Conservation (phyloP, 2,113 vertebrate species). For the Donacobius atricapilla region DNA sequence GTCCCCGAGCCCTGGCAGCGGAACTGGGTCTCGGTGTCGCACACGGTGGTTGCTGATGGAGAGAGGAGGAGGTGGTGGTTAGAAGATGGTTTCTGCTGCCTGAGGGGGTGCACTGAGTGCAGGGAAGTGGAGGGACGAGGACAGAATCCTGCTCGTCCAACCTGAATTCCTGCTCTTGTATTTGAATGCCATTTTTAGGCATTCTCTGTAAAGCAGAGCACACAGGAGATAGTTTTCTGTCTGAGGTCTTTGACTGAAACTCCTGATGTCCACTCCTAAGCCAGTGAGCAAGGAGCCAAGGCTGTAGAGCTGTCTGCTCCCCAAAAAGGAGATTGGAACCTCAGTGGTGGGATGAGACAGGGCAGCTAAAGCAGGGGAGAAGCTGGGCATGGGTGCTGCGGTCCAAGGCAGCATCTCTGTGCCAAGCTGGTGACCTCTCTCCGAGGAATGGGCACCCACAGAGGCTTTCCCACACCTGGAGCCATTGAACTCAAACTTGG, state of each 20-base stretch:
- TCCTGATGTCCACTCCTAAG: background rate
- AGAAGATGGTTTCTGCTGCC: background rate
- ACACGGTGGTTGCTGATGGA: conserved; percentile 83
- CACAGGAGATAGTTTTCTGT: background rate
- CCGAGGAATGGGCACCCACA: background rate
- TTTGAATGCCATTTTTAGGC: background rate
- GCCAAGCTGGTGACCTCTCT: background rate
- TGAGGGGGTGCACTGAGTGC: fast-evolving
- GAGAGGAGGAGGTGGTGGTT: background rate
- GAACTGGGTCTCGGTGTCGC: conserved; percentile 89
- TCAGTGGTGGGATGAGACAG: background rate
- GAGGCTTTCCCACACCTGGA: background rate
- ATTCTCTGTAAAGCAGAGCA: fast-evolving
- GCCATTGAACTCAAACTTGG: background rate
- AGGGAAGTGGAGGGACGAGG: background rate
- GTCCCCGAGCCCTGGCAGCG: conserved; percentile 90
- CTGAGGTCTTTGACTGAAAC: background rate
- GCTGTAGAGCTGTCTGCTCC: background rate
- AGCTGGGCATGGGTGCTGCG: background rate
- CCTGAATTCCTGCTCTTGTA: too few relatives aligned
- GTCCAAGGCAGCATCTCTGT: background rate
- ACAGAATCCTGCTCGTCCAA: background rate
- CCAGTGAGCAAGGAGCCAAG: background rate
- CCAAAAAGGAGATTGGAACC: background rate
- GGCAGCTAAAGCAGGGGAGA: background rate